Base-by-base conservation (phyloP, 1,140 invertebrate genomes). In the Reticulitermes speratus region DNA sequence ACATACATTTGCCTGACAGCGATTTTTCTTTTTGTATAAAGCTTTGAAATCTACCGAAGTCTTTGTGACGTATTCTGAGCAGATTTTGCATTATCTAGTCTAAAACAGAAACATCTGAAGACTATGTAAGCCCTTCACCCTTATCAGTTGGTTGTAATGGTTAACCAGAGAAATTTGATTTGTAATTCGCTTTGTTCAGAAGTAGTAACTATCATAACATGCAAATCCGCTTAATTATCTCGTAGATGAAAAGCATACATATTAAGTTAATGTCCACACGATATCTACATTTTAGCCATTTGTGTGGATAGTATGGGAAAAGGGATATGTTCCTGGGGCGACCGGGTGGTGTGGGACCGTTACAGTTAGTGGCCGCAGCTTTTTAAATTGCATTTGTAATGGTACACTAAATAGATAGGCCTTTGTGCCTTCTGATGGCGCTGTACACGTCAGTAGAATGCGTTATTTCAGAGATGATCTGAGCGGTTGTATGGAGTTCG, bases 141-240 rank as follows among this genome's bases (percentile, higher is more conserved):
- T 75, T 75, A 30, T 75, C 65, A 75, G 65, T 75, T 8, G 25
- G 65, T 75, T 75, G 7, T 75, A 75, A 75, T 75, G 65, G 65
- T 11, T 30, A 30, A 12, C 65, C n/a, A 75, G 25, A 30, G 25
- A 75, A 75, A 75, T 75, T 75, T 75, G 65, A 75, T 75, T 75
- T 75, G 65, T 75, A 75, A 75, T 75, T 75, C n/a, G 25, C 65
- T 75, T 75, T 75, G 65, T 75, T 75, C 65, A 75, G n/a, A 75
- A 75, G n/a, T 75, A 25, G n/a, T 75, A 30, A 75, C 65, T 75
- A 75, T 30, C 25, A 25, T 75, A 75, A 75, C 65, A 75, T 75
- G 65, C 65, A 75, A 75, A 75, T 75, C 65, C n/a, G 65, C n/a
- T 75, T 75, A 75, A 75, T 75, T 75, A 75, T 75, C 65, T 75